phyloP scores from a whole-genome alignment of 2,797 vertebrate species.

The Muraenolepis orangiensis region DNA sequence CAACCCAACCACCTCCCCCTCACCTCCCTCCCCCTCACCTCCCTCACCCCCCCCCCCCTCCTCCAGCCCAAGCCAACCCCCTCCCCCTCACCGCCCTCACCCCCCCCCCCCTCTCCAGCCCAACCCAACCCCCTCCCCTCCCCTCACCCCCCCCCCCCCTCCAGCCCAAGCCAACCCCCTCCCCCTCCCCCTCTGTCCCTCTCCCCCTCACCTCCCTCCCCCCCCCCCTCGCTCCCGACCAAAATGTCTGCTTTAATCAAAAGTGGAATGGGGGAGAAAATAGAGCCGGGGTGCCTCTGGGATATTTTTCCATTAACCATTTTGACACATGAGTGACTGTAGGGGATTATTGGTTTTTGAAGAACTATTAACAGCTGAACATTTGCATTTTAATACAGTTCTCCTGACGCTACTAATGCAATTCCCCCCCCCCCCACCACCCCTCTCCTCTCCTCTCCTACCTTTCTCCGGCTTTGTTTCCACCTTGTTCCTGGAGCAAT shows the following conservation, averaged over 20 bases:
- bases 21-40: no score
- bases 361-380: slow-evolving; percentile 99
- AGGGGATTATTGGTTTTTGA: slow-evolving; percentile 99
- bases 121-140: no score
- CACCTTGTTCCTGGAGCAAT: slow-evolving; percentile 85
- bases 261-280: slow-evolving; percentile 90
- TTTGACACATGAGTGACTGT: slow-evolving; percentile 99
- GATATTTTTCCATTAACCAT: slow-evolving; percentile 99
- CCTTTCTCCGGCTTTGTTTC: slow-evolving; percentile 90
- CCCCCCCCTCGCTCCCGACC: slow-evolving; percentile 66
- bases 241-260: slow-evolving; percentile 96
- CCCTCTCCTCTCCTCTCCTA: no score
- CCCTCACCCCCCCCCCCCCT: slow-evolving; percentile 9
- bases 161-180: slow-evolving; percentile 63
- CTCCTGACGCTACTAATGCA: slow-evolving; percentile 93
- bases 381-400: slow-evolving; percentile 99
- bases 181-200: no score
- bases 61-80: no score
- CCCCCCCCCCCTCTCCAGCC: no score
- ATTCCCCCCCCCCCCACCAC: no score
- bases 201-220: slow-evolving; percentile 8
- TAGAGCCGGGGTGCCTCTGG: slow-evolving; percentile 88
- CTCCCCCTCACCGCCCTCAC: slow-evolving; percentile 62
- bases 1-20: no score
- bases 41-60: slow-evolving; percentile 10